phyloP scores from a whole-genome alignment of 2,888 invertebrate species.

The Belgica antarctica region DNA sequence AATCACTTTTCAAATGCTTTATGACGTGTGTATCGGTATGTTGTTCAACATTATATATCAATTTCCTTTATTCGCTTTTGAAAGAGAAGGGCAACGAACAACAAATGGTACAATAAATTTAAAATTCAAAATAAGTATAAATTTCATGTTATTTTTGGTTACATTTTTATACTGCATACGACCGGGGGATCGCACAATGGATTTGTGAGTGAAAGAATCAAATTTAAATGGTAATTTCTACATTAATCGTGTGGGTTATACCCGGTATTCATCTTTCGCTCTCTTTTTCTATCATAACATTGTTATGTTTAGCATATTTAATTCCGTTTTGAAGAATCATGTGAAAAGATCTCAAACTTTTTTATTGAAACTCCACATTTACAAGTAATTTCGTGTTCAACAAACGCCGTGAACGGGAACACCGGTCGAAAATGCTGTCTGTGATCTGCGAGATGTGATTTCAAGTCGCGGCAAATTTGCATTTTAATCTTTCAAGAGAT shows the following conservation, averaged over 20 bases:
- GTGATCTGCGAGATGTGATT: background rate
- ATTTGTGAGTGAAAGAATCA: constrained; percentile 19
- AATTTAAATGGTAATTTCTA: constrained; percentile 35
- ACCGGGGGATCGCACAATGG: constrained; percentile 14
- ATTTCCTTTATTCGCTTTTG: background rate
- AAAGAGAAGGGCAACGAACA: background rate
- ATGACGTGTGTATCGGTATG: constrained; percentile 10
- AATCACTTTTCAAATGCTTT: background rate
- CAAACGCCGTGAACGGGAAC: background rate
- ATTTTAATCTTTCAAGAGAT: background rate
- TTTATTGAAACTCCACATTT: background rate
- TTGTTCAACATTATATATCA: constrained; percentile 19
- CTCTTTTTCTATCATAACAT: background rate
- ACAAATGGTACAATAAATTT: constrained; percentile 21
- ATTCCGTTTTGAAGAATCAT: background rate
- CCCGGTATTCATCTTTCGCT: background rate
- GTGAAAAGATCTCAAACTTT: background rate
- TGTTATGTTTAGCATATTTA: background rate
- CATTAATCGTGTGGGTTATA: constrained; percentile 26
- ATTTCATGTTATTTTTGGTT: constrained; percentile 3
- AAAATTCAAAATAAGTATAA: constrained; percentile 21
- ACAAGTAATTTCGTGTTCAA: background rate
- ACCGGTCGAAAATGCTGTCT: background rate
- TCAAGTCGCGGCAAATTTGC: background rate
- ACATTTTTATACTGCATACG: background rate